These are phyloP conservation scores for Drosophila meridionalis DNA, from an alignment of 2,888 invertebrate genomes.

Conservation along the genomic window DNA sequence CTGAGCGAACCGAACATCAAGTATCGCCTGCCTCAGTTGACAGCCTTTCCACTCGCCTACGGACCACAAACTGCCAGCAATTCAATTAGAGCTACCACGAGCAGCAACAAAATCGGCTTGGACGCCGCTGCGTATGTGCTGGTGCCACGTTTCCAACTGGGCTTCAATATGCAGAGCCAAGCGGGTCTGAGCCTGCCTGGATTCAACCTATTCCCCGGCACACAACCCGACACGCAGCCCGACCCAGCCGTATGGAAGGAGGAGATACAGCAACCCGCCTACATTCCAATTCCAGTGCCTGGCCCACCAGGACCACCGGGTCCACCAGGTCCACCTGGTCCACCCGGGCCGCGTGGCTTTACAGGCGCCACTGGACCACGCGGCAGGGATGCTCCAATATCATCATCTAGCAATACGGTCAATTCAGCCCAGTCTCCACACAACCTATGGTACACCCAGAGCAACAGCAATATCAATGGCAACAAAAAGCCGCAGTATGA, in stretches of 20 bases:
- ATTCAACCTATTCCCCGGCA: constrained; percentile 40
- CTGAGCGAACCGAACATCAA: constrained; percentile 72
- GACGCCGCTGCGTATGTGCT: constrained; percentile 52
- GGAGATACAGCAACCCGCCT: constrained; percentile 40
- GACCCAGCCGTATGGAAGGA: constrained; percentile 51
- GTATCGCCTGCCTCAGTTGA: constrained; percentile 70
- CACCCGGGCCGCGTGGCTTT: constrained; percentile 39
- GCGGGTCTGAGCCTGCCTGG: constrained; percentile 58
- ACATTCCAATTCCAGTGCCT: constrained; percentile 56
- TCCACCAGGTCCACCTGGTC: constrained; percentile 55
- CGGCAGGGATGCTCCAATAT: constrained; percentile 51
- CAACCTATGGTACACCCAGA: constrained; percentile 62
- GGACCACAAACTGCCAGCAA: constrained; percentile 48
- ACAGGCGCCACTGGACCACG: constrained; percentile 49
- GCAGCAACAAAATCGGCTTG: constrained; percentile 41
- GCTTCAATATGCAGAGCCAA: constrained; percentile 78
- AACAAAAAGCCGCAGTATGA: constrained; percentile 49
- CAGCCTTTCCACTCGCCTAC: constrained; percentile 66
- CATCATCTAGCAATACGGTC: constrained; percentile 37
- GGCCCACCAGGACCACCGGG: constrained; percentile 73
- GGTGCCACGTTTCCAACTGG: constrained; percentile 70
- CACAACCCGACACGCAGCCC: constrained; percentile 3
- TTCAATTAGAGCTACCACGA: constrained; percentile 17
- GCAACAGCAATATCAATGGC: constrained; percentile 35
- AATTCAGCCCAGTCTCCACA: constrained; percentile 42